phyloP scores from a whole-genome alignment of 2,113 vertebrate species.

The Anas platyrhynchos region DNA sequence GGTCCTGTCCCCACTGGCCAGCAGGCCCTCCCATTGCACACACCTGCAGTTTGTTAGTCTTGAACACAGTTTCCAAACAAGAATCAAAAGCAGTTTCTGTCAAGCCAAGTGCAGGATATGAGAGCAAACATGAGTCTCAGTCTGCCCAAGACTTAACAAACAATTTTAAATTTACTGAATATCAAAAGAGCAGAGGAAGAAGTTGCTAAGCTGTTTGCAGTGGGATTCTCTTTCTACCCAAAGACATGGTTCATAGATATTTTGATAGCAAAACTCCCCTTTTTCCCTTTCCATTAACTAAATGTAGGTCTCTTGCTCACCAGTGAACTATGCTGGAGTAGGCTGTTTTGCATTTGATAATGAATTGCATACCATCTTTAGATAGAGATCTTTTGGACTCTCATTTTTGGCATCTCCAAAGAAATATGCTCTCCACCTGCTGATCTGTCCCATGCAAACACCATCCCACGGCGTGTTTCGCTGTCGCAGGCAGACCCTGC shows the following conservation, averaged over 20 bases:
- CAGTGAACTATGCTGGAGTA: constrained; percentile 7
- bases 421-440: constrained; percentile 57
- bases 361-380: constrained; percentile 55
- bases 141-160: not conserved
- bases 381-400: constrained; percentile 58
- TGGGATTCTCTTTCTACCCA: not conserved
- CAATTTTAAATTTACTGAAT: not conserved
- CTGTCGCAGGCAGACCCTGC: constrained; percentile 39
- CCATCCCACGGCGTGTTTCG: not conserved
- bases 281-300: constrained; percentile 3
- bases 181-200: not conserved
- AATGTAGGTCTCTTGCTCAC: constrained; percentile 14
- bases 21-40: accelerated
- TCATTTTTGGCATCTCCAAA: not conserved
- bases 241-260: not conserved
- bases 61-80: not conserved
- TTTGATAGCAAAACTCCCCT: not conserved
- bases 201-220: not conserved
- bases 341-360: constrained; percentile 58
- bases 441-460: constrained; percentile 11
- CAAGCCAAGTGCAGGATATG: not conserved
- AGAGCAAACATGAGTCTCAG: not conserved
- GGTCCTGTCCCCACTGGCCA: not conserved
- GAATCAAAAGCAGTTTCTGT: not conserved
- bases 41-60: not conserved